Evolutionary conservation across 2,113 vertebrate species (phyloP).

Genomic region (Thermophis baileyi): DNA sequence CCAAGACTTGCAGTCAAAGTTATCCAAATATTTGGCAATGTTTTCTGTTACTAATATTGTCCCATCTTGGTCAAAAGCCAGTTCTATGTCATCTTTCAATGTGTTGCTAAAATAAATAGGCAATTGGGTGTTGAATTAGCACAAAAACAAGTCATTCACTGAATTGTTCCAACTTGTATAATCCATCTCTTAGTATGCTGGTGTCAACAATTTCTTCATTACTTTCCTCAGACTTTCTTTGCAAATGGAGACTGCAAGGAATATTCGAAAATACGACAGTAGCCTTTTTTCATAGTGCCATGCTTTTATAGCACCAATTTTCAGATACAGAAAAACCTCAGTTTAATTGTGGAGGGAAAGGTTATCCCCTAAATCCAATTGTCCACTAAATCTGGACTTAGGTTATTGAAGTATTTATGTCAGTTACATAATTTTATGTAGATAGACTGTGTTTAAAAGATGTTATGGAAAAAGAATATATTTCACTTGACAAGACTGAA

Average conservation of each 20-base stretch:
- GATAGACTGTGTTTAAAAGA: not conserved
- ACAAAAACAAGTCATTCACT: not conserved
- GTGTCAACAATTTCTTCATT: not conserved
- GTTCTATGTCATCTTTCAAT: slow-evolving; percentile 19
- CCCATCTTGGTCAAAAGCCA: slow-evolving; percentile 16
- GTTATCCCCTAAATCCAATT: not conserved
- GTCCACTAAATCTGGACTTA: not conserved
- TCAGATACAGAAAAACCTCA: not conserved
- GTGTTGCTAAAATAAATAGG: slow-evolving; percentile 32
- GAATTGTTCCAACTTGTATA: slow-evolving; percentile 3
- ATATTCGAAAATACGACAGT: not conserved
- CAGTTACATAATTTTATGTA: not conserved
- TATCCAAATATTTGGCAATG: not conserved
- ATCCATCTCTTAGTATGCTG: not conserved
- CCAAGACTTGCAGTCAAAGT: not conserved
- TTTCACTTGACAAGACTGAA: not conserved
- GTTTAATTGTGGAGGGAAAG: not conserved
- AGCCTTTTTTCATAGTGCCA: not conserved
- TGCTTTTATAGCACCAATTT: not conserved
- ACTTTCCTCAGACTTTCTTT: not conserved
- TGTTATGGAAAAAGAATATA: not conserved
- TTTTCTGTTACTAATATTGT: slow-evolving; percentile 48
- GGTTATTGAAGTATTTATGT: not conserved
- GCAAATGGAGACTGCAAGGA: not conserved
- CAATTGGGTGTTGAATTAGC: slow-evolving; percentile 28